Percentiles rank a stretch among this genome's conserved stretches.
These are phyloP conservation scores for Falco berigora DNA, from an alignment of 2,797 vertebrate genomes.

Conservation along the genomic window DNA sequence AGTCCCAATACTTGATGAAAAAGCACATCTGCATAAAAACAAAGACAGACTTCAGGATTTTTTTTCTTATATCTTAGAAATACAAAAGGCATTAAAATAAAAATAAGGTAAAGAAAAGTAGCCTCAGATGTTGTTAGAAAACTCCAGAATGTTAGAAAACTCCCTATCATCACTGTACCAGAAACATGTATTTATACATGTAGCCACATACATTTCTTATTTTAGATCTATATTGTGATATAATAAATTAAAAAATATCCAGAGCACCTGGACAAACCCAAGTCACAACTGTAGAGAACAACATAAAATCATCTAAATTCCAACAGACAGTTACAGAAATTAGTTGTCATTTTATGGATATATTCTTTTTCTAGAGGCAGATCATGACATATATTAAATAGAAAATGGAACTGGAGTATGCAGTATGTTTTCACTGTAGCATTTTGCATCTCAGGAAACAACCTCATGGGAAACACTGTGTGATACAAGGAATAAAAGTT, in stretches of 20 bases:
- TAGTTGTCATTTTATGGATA: neutral
- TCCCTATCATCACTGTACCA: neutral
- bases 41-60: neutral
- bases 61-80: neutral
- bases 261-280: neutral
- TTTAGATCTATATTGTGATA: neutral
- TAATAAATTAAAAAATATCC: neutral
- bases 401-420: neutral
- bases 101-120: neutral
- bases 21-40: neutral
- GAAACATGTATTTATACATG: neutral
- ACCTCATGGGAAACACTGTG: conserved; percentile 8
- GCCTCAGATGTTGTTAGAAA: neutral
- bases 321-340: conserved; percentile 9
- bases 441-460: conserved; percentile 10
- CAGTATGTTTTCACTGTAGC: neutral
- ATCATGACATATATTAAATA: conserved; percentile 31
- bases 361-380: conserved; percentile 28
- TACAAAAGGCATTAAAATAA: neutral
- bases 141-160: neutral
- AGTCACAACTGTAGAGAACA: neutral
- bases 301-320: neutral
- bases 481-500: conserved; percentile 2
- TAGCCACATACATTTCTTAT: neutral
- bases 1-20: neutral